phyloP scores from a whole-genome alignment of 1,140 invertebrate genomes.

The Drosophila miranda region DNA sequence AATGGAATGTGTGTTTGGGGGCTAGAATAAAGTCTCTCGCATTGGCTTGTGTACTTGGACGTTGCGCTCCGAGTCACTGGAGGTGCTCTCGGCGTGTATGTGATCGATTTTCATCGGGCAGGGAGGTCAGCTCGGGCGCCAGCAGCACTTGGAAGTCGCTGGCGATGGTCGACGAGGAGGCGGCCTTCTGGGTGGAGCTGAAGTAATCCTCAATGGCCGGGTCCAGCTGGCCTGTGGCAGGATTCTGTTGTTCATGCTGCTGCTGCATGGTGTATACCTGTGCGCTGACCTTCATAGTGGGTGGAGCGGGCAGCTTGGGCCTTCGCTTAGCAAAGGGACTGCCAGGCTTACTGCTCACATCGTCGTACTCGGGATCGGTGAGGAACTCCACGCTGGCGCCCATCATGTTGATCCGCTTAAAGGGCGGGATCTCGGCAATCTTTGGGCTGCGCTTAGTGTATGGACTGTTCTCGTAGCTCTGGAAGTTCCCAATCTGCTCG shows the following conservation, averaged over 20 bases:
- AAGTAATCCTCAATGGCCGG: constrained; percentile 76
- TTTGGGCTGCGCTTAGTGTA: constrained; percentile 76
- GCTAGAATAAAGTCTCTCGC: constrained; percentile 75
- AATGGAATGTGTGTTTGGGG: neutral
- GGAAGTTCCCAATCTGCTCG: constrained; percentile 77
- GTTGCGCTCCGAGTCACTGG: constrained; percentile 51
- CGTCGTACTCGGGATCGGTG: constrained; percentile 75
- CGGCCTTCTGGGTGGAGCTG: constrained; percentile 34
- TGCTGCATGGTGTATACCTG: constrained; percentile 56
- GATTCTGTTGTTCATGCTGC: constrained; percentile 5
- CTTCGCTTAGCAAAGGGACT: constrained; percentile 76
- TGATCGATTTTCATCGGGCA: constrained; percentile 59
- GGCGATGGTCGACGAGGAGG: constrained; percentile 63
- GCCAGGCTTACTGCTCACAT: constrained; percentile 47
- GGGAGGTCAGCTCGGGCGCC: constrained; percentile 61
- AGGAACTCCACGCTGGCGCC: constrained; percentile 77
- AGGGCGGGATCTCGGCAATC: constrained; percentile 76
- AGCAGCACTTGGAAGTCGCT: constrained; percentile 73
- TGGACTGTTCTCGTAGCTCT: constrained; percentile 78
- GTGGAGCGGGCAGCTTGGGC: constrained; percentile 46
- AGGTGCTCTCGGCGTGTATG: constrained; percentile 32
- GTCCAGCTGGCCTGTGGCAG: constrained; percentile 21
- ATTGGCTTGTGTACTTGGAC: constrained; percentile 69
- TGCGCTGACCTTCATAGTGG: constrained; percentile 39
- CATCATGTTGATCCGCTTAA: constrained; percentile 67